Evolutionary conservation across 2,888 invertebrate species (phyloP).

Genomic region (Phorcus lineatus): DNA sequence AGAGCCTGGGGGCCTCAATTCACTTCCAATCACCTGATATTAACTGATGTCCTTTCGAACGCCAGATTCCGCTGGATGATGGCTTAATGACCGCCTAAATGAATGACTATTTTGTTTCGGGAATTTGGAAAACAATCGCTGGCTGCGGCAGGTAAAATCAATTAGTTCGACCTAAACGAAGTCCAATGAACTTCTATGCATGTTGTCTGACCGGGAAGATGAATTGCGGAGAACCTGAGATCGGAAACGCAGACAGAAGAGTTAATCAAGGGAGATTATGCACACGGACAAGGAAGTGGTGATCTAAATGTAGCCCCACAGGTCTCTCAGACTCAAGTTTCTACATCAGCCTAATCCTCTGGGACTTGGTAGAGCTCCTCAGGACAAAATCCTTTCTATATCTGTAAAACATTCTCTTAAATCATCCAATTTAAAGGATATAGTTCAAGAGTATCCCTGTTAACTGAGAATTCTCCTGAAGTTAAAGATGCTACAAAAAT

Average conservation of each 20-base stretch:
- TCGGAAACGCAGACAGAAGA: not conserved
- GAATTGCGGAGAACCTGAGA: not conserved
- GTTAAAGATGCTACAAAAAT: too few species aligned
- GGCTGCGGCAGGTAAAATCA: not conserved
- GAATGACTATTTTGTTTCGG: conserved; percentile 14
- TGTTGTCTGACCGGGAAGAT: not conserved
- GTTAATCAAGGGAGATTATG: not conserved
- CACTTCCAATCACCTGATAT: conserved; percentile 26
- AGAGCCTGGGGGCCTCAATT: conserved; percentile 24
- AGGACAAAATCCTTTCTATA: too few species aligned
- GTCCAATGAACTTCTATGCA: not conserved
- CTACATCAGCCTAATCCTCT: too few species aligned
- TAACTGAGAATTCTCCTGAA: too few species aligned
- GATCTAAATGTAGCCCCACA: too few species aligned
- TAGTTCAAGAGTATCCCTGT: too few species aligned
- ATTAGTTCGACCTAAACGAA: not conserved
- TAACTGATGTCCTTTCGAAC: conserved; percentile 15
- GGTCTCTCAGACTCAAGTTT: too few species aligned
- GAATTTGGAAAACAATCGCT: not conserved
- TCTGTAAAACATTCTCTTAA: too few species aligned
- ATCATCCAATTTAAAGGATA: too few species aligned
- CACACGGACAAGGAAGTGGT: too few species aligned
- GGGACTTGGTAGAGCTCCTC: too few species aligned
- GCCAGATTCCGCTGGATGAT: not conserved
- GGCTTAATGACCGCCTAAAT: conserved; percentile 9